A percentile compares a stretch with the other conserved stretches of the same genome.
Conservation (phyloP, 2,113 vertebrate genomes). For the Lagopus leucura region DNA sequence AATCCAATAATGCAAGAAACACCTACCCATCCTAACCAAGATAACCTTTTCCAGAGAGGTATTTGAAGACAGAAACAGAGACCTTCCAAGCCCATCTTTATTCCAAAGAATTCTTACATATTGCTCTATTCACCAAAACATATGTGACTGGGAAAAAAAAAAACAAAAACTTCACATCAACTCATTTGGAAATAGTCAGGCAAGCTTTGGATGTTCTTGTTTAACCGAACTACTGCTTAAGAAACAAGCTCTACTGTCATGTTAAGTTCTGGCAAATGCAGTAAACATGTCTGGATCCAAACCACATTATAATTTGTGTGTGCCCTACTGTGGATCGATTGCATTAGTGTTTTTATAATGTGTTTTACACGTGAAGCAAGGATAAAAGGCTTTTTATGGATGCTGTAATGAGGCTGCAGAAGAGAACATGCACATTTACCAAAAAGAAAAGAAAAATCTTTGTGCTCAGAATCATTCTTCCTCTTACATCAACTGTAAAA, state of each 20-base stretch:
- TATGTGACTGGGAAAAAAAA: neutral
- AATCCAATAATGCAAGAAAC: constrained; percentile 18
- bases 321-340: neutral
- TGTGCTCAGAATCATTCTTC: neutral
- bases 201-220: neutral
- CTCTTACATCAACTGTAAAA: neutral
- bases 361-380: constrained; percentile 16
- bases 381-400: neutral
- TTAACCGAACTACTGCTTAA: neutral
- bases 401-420: neutral
- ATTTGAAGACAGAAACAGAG: neutral
- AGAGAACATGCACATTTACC: neutral
- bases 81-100: neutral
- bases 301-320: neutral
- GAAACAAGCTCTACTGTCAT: neutral
- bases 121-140: neutral
- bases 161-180: neutral
- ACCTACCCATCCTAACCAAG: neutral
- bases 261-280: constrained; percentile 27
- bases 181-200: neutral
- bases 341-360: neutral
- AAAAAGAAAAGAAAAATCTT: neutral
- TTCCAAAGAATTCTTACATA: neutral
- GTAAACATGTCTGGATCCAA: constrained; percentile 19
- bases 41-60: constrained; percentile 17